These are phyloP conservation scores for Borostomias antarcticus DNA, from an alignment of 2,797 vertebrate genomes.

Conservation along the genomic window DNA sequence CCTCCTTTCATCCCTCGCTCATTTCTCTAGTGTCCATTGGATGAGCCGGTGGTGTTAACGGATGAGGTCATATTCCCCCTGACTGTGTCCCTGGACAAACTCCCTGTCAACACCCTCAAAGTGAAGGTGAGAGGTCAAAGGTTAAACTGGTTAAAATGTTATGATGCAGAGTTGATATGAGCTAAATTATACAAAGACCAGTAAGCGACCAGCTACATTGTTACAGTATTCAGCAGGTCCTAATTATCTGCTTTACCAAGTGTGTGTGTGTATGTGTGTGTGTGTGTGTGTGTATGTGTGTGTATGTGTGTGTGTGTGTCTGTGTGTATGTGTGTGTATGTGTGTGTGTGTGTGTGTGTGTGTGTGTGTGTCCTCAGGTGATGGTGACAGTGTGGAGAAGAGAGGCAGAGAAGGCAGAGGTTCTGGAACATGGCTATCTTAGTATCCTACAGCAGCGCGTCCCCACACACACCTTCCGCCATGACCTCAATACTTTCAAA, in stretches of 20 bases:
- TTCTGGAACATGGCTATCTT: slow-evolving; percentile 88
- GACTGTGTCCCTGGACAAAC: slow-evolving; percentile 88
- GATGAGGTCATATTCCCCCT: slow-evolving; percentile 95
- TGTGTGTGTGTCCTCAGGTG: slow-evolving; percentile 69
- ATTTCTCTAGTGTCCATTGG: slow-evolving; percentile 79
- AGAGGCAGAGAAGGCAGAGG: slow-evolving; percentile 86
- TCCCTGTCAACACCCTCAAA: slow-evolving; percentile 88
- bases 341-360: slow-evolving; percentile 11
- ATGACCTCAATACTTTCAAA: slow-evolving; percentile 91
- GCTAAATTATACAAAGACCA: too few species aligned
- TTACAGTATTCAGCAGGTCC: neutral
- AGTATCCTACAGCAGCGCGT: slow-evolving; percentile 87
- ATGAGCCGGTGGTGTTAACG: slow-evolving; percentile 87
- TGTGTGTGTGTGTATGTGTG: slow-evolving; percentile 8
- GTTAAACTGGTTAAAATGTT: neutral
- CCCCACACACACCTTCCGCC: slow-evolving; percentile 88
- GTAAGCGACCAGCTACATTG: neutral
- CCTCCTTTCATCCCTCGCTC: slow-evolving; percentile 5
- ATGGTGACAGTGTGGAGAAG: slow-evolving; percentile 93
- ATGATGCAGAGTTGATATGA: neutral
- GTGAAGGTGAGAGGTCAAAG: slow-evolving; percentile 83
- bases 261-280: neutral
- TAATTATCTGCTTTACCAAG: neutral
- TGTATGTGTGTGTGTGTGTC: neutral
- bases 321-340: neutral